These are phyloP conservation scores for Neostethus bicornis DNA, from an alignment of 2,797 vertebrate genomes.

Conservation along the genomic window DNA sequence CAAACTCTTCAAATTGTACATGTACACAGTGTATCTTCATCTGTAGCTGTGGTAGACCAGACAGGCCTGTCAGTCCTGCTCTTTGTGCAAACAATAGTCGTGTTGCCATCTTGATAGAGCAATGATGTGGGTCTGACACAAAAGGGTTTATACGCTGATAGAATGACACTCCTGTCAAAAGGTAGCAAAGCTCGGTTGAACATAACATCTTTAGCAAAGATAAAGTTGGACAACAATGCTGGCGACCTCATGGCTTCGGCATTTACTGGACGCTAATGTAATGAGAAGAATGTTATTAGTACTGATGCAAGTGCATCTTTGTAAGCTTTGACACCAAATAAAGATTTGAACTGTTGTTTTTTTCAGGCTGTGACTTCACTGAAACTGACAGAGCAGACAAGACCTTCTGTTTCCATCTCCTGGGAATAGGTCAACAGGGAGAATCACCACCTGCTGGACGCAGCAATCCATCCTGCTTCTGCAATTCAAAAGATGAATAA, in stretches of 20 bases:
- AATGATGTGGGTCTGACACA: slow-evolving; percentile 29
- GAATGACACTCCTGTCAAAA: slow-evolving; percentile 42
- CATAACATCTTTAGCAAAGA: slow-evolving; percentile 63
- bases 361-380: slow-evolving; percentile 9
- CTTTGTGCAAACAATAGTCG: slow-evolving; percentile 56
- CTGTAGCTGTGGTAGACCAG: slow-evolving; percentile 40
- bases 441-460: slow-evolving; percentile 56
- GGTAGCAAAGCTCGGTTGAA: slow-evolving; percentile 26
- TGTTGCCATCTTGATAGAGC: slow-evolving; percentile 36
- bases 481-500: slow-evolving; percentile 1
- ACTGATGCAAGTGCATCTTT: slow-evolving; percentile 43
- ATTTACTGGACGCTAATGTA: slow-evolving; percentile 44
- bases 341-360: slow-evolving; percentile 46
- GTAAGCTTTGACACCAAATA: slow-evolving; percentile 31
- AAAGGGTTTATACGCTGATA: slow-evolving; percentile 43
- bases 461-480: slow-evolving; percentile 9
- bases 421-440: slow-evolving; percentile 43
- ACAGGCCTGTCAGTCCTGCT: slow-evolving; percentile 51
- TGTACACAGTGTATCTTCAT: slow-evolving; percentile 55
- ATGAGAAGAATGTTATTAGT: slow-evolving; percentile 53
- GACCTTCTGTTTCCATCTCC: slow-evolving; percentile 28
- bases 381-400: slow-evolving; percentile 40
- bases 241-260: slow-evolving; percentile 28
- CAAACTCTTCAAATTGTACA: slow-evolving; percentile 32
- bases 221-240: slow-evolving; percentile 39